Evolutionary conservation across 2,797 vertebrate genomes (phyloP).

Genomic region (Oceanodroma leucorhoa): DNA sequence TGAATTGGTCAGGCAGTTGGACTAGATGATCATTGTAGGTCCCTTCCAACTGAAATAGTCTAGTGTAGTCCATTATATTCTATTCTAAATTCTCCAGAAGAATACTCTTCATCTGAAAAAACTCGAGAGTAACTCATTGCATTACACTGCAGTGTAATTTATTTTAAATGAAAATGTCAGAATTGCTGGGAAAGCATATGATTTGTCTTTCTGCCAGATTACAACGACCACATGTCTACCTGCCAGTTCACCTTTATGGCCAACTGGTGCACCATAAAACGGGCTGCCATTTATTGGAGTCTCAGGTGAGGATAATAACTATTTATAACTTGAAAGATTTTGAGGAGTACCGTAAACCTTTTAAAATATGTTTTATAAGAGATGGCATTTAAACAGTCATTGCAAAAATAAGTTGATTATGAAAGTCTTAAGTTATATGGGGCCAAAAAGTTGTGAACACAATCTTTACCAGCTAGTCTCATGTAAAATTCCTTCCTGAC

Average conservation of each 20-base stretch:
- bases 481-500: background rate
- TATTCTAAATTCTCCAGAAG: background rate
- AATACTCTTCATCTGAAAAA: background rate
- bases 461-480: background rate
- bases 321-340: background rate
- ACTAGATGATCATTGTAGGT: fast-evolving
- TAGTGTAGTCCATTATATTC: background rate
- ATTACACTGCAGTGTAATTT: background rate
- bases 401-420: background rate
- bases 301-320: constrained; percentile 82
- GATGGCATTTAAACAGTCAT: background rate
- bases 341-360: background rate
- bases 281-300: constrained; percentile 95
- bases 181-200: background rate
- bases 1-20: background rate
- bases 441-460: background rate
- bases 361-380: background rate
- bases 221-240: constrained; percentile 95
- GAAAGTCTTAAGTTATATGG: background rate
- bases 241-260: constrained; percentile 96
- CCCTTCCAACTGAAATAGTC: background rate
- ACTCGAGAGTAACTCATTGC: background rate
- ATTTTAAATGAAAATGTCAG: background rate
- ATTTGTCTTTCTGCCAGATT: constrained; percentile 80
- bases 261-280: constrained; percentile 98